phyloP scores from a whole-genome alignment of 92 coral and sea anemone species.

The Blastomussa wellsi region DNA sequence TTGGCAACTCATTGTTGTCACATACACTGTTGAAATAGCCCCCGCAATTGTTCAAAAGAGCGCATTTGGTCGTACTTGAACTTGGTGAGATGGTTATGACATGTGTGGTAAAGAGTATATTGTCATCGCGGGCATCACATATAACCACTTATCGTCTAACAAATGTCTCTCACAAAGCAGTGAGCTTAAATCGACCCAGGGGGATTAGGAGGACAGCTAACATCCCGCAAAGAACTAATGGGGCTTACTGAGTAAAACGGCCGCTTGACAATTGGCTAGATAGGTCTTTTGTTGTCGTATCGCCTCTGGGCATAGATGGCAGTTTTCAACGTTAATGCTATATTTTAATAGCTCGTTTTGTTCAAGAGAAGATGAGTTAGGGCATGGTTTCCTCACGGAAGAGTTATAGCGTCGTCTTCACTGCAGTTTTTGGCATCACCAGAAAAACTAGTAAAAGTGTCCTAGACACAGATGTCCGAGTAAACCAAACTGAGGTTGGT shows the following conservation, averaged over 20 bases:
- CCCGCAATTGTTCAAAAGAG: slow-evolving; percentile 49
- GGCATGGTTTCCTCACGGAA: not conserved
- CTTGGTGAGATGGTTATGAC: slow-evolving; percentile 24
- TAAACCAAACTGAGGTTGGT: not conserved
- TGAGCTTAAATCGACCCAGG: slow-evolving; percentile 13
- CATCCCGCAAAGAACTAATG: slow-evolving; percentile 40
- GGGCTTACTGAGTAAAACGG: slow-evolving; percentile 23
- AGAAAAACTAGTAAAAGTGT: not conserved
- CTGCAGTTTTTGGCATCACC: not conserved
- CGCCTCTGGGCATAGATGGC: slow-evolving; percentile 19
- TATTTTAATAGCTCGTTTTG: slow-evolving; percentile 15
- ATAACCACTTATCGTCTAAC: slow-evolving; percentile 26
- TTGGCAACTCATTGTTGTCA: slow-evolving; percentile 36
- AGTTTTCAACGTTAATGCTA: not conserved
- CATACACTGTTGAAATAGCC: slow-evolving; percentile 42
- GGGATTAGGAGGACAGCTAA: slow-evolving; percentile 15
- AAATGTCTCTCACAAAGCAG: slow-evolving; percentile 6
- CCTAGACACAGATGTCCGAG: not conserved
- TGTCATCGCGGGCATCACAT: slow-evolving; percentile 23
- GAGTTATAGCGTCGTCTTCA: not conserved
- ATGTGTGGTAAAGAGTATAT: slow-evolving; percentile 39
- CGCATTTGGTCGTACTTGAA: slow-evolving; percentile 16
- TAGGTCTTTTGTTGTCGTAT: slow-evolving; percentile 13
- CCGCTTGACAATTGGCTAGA: slow-evolving; percentile 16
- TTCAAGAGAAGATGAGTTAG: not conserved